Base-by-base conservation (phyloP, 2,888 invertebrate species). In the Hecatera dysodea region DNA sequence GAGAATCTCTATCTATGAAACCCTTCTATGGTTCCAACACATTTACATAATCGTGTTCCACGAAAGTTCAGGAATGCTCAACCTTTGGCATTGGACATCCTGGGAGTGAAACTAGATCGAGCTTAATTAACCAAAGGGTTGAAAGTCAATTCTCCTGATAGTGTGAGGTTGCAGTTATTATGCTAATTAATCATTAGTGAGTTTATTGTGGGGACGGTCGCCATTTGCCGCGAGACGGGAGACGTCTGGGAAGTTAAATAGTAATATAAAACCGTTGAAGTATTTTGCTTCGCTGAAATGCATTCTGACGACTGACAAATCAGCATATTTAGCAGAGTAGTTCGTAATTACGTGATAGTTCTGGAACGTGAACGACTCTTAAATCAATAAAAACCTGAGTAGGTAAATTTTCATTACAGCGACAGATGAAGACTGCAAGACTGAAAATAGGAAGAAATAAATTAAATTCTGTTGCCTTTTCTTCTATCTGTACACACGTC, bases 101-200 rank as follows among this genome's bases (percentile, higher is more conserved):
- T 62, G 46, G 65, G 67, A 62, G 42, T 53, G 66, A 69, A 81
- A 81, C 71, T 55, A 62, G 79, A 82, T 62, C 77, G 61, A 57
- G 64, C 60, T 59, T 69, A 80, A 67, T 74, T 77, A 71, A 36
- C 53, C 64, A 52, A 68, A 80, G 83, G 72, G 75, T 67, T 78
- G 72, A 69, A 68, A 81, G 77, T 82, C 66, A 64, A 80, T 68
- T 71, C 65, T 59, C 68, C 24, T 65, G 65, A 70, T 80, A 72
- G 65, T 60, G 62, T 59, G 19, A 64, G 61, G 63, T 80, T 71
- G 55, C 60, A 77, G 42, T 67, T 73, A 76, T 82, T 81, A 82
- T 82, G 76, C 46, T 64, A 80, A 77, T 82, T 77, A 71, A 71
- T 80, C 61, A 81, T 80, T 80, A 70, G 53, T n/a, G 59, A 76